A percentile compares a stretch with the other conserved stretches of the same genome.
Conservation (phyloP, 2,888 invertebrate species). For the Nemoura dubitans region DNA sequence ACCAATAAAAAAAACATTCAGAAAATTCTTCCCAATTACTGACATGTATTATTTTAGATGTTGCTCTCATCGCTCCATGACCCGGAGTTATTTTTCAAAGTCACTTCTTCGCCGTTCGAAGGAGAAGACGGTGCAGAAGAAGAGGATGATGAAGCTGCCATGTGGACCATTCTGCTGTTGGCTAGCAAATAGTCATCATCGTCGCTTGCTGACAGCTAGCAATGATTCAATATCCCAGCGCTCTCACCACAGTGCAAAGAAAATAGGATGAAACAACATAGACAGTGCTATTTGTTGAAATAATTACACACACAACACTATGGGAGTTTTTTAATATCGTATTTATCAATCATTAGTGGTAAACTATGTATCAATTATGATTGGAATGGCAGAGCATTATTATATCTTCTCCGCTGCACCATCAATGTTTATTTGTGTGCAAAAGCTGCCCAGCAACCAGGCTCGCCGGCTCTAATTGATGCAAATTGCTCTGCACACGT, state of each 20-base stretch:
- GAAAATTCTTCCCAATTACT: conserved; percentile 33
- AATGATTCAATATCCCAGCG: background rate
- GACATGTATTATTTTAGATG: conserved; percentile 39
- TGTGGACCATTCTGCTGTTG: background rate
- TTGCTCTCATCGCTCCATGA: conserved; percentile 29
- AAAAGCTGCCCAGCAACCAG: background rate
- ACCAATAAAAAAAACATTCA: conserved; percentile 18
- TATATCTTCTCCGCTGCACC: background rate
- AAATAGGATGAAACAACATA: background rate
- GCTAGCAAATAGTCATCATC: background rate
- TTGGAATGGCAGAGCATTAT: background rate
- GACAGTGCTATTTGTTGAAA: background rate
- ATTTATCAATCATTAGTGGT: conserved; percentile 15
- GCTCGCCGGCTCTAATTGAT: background rate
- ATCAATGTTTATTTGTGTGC: background rate
- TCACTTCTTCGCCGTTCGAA: background rate
- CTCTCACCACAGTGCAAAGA: background rate
- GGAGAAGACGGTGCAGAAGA: background rate
- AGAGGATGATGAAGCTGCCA: background rate
- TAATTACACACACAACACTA: background rate
- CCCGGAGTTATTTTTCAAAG: conserved; percentile 30
- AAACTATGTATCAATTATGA: conserved; percentile 17
- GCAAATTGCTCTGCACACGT: conserved; percentile 21
- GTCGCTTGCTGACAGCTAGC: background rate
- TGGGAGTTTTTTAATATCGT: background rate